Conservation (phyloP, 2,797 vertebrate species). For the Tapirus indicus region DNA sequence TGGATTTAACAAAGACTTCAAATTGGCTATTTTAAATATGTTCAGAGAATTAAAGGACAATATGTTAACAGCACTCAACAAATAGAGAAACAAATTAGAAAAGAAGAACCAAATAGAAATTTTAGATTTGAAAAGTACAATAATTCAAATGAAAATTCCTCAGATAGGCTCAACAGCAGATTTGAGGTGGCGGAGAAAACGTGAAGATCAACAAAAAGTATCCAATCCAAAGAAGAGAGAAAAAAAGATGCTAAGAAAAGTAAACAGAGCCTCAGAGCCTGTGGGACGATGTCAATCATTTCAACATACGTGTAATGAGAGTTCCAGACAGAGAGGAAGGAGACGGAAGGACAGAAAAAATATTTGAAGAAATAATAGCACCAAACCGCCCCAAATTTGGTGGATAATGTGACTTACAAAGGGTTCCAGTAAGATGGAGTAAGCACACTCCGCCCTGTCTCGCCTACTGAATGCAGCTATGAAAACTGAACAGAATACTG, state of each 20-base stretch:
- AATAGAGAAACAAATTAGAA: constrained; percentile 30
- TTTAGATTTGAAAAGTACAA: constrained; percentile 26
- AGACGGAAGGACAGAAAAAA: neutral
- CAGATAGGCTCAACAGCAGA: neutral
- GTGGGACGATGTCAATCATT: neutral
- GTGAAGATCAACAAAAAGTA: constrained; percentile 22
- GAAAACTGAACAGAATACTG: neutral
- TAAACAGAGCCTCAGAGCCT: neutral
- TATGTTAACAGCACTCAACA: neutral
- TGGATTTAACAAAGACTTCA: constrained; percentile 21
- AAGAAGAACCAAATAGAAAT: constrained; percentile 13
- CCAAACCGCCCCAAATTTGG: neutral
- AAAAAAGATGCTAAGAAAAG: neutral
- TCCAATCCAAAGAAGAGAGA: neutral
- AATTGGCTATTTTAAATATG: neutral
- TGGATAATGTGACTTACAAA: neutral
- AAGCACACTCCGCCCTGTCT: neutral
- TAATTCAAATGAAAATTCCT: constrained; percentile 7
- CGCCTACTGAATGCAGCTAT: neutral
- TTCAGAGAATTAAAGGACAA: constrained; percentile 37
- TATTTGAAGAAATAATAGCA: neutral
- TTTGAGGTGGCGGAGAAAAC: neutral
- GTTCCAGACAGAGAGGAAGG: neutral
- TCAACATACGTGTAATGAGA: neutral
- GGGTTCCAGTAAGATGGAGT: neutral